Evolutionary conservation across 2,113 vertebrate species (phyloP).

Genomic region (Cebus imitator): DNA sequence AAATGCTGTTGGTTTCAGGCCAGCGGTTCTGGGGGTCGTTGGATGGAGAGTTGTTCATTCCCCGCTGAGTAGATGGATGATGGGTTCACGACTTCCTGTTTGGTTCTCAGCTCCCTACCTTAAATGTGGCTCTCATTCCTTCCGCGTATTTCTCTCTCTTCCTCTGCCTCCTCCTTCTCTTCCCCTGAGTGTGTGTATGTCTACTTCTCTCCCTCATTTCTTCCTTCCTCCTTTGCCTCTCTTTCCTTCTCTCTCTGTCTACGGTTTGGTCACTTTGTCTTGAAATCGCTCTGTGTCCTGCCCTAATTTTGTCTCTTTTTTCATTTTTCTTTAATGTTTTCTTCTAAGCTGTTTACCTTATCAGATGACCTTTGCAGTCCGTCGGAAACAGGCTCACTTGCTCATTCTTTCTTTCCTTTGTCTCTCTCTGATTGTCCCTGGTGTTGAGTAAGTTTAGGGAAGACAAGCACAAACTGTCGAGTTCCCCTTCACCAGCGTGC

Average conservation of each 20-base stretch:
- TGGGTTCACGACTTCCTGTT: accelerated
- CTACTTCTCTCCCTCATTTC: not conserved
- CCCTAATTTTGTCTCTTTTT: not conserved
- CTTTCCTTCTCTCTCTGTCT: not conserved
- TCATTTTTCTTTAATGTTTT: not conserved
- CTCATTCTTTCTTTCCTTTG: not conserved
- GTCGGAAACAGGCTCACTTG: not conserved
- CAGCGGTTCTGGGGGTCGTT: not conserved
- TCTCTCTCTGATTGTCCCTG: not conserved
- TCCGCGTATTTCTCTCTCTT: too few species aligned
- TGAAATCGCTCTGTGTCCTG: not conserved
- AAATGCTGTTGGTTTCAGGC: not conserved
- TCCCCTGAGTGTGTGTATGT: not conserved
- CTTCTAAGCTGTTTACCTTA: not conserved
- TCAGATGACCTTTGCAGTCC: not conserved
- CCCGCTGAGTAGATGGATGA: accelerated
- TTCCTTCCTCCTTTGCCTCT: not conserved
- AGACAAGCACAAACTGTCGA: not conserved
- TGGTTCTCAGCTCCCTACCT: too few species aligned
- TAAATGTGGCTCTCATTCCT: accelerated
- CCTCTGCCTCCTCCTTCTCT: accelerated
- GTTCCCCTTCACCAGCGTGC: not conserved
- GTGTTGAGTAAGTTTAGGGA: not conserved
- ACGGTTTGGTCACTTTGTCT: not conserved
- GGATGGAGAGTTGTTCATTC: not conserved